Evolutionary conservation across 2,797 vertebrate species (phyloP).

Genomic region (Phataginus tricuspis): DNA sequence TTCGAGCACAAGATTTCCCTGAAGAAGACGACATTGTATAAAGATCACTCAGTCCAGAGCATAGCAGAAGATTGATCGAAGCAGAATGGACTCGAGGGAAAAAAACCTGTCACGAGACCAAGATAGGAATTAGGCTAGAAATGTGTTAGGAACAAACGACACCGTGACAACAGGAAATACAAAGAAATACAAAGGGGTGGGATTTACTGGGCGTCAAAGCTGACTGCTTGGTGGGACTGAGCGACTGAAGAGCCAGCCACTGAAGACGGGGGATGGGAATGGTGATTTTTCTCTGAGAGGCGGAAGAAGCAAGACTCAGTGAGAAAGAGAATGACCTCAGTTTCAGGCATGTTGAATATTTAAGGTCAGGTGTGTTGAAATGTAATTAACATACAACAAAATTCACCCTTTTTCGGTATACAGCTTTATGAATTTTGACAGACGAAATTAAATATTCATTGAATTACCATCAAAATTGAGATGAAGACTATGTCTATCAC

Average conservation of each 20-base stretch:
- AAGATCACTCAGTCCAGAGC: not conserved
- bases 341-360: not conserved
- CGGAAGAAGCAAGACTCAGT: not conserved
- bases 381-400: not conserved
- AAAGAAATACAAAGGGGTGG: not conserved
- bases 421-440: not conserved
- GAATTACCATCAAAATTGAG: not conserved
- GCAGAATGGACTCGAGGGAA: not conserved
- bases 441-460: not conserved
- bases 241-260: accelerated
- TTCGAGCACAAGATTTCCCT: not conserved
- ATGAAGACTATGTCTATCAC: not conserved
- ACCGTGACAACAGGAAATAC: not conserved
- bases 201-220: not conserved
- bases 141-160: not conserved
- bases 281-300: not conserved
- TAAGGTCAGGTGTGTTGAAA: not conserved
- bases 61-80: not conserved
- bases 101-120: not conserved
- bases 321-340: not conserved
- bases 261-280: not conserved
- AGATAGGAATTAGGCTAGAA: not conserved
- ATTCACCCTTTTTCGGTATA: not conserved
- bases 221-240: not conserved
- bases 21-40: not conserved